phyloP scores from a whole-genome alignment of 2,113 vertebrate genomes.

The Oncorhynchus nerka region DNA sequence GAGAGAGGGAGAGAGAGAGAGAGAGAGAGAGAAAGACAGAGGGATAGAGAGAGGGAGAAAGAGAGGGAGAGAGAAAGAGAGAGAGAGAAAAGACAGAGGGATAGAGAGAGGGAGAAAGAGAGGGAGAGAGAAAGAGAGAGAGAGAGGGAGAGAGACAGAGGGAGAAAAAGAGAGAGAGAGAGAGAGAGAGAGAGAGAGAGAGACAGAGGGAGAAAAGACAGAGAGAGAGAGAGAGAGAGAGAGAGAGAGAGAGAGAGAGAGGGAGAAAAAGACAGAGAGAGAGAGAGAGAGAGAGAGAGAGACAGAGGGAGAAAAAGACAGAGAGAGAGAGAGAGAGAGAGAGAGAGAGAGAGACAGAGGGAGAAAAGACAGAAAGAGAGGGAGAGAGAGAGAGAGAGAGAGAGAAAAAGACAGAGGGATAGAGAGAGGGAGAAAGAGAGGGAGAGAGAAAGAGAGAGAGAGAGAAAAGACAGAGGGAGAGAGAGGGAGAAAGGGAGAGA shows the following conservation, averaged over 20 bases:
- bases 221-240: no score
- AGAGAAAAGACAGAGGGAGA: background rate
- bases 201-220: no score
- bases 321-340: no score
- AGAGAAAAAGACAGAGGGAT: background rate
- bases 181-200: no score
- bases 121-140: background rate
- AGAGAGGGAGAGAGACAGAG: constrained; percentile 11
- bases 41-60: no score
- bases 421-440: constrained; percentile 1
- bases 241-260: no score
- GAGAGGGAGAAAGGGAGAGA: no score
- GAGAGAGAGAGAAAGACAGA: background rate
- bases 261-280: no score
- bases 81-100: background rate
- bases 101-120: no score
- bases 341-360: background rate
- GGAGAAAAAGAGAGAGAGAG: background rate
- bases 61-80: background rate
- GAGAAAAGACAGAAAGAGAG: constrained; percentile 6
- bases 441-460: background rate
- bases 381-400: background rate
- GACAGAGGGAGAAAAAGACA: no score
- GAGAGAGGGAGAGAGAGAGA: constrained; percentile 9
- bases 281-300: no score